These are phyloP conservation scores for Chaetura pelagica DNA, from an alignment of 2,113 vertebrate genomes.

Conservation along the genomic window DNA sequence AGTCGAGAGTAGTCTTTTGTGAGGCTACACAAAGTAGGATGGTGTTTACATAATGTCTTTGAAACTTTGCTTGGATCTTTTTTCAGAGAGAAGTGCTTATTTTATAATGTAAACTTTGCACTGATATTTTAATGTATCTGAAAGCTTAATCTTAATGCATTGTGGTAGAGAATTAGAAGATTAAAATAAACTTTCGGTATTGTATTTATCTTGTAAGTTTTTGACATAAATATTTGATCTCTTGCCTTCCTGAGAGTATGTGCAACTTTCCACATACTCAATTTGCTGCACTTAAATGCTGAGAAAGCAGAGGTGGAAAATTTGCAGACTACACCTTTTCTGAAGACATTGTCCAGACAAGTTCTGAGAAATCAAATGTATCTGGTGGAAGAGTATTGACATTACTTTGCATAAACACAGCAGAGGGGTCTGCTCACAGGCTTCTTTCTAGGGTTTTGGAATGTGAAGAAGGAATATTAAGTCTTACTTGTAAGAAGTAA, in stretches of 20 bases:
- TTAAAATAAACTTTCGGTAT: neutral
- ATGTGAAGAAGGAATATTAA: neutral
- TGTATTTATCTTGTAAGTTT: neutral
- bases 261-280: neutral
- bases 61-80: neutral
- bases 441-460: neutral
- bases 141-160: neutral
- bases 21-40: neutral
- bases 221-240: neutral
- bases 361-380: neutral
- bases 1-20: neutral
- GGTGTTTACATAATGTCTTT: neutral
- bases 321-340: neutral
- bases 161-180: neutral
- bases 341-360: neutral
- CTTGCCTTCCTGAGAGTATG: neutral
- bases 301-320: neutral
- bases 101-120: neutral
- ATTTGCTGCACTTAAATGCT: neutral
- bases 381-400: neutral
- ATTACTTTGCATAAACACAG: neutral
- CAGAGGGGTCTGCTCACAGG: neutral
- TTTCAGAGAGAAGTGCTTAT: neutral
- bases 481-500: neutral
- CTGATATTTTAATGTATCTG: neutral